Evolutionary conservation across 2,113 vertebrate species (phyloP), one percentile per base, ranked within the genome.

Genomic region (Campylomormyrus tamandua): DNA sequence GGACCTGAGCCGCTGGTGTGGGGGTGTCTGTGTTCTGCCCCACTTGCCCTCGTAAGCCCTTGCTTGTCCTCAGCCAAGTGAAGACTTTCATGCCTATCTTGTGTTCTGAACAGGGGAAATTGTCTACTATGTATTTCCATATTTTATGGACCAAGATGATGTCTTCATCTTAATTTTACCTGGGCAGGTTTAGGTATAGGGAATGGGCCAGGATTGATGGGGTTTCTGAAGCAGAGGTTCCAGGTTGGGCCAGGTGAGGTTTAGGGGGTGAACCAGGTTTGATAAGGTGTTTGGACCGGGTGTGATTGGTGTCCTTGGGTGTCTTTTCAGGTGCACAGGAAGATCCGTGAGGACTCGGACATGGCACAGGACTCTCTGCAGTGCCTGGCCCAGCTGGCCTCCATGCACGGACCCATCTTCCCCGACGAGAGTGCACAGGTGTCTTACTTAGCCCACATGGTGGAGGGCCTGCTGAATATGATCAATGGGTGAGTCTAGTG

Each of bases 301-400:
- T 45, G 35, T 88, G 87, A 58, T 35, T 19, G 87, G 35, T 62
- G 87, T 88, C 31, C n/a, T 35, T 62, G 24, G 35, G 21, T 46
- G 93, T 93, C 92, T 92, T 93, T 93, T 92, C 96, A 99, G 98
- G 98, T 99, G 89, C 98, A 99, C 96, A 97, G 97, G 93, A 99
- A 99, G 96, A 98, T 99, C 93, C 96, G 98, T 91, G 98, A 99
- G 94, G 98, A 99, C 94, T 98, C 98, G 1, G 98, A 99, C 95
- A 99, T 99, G 98, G 98, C 98, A 88, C 98, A 99, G 96, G 98
- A 99, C 93, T 99, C 98, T 0, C 95, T 99, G 80, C 98, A 99
- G 95, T 99, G 98, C 93, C 95, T 99, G 94, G 98, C 98, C 92
- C 98, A 99, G 95, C 95, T 99, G 93, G 98, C 98, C 0, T 99